A percentile compares a stretch with the other conserved stretches of the same genome.
phyloP scores from a whole-genome alignment of 2,888 invertebrate genomes.

The Eupithecia subfuscata region DNA sequence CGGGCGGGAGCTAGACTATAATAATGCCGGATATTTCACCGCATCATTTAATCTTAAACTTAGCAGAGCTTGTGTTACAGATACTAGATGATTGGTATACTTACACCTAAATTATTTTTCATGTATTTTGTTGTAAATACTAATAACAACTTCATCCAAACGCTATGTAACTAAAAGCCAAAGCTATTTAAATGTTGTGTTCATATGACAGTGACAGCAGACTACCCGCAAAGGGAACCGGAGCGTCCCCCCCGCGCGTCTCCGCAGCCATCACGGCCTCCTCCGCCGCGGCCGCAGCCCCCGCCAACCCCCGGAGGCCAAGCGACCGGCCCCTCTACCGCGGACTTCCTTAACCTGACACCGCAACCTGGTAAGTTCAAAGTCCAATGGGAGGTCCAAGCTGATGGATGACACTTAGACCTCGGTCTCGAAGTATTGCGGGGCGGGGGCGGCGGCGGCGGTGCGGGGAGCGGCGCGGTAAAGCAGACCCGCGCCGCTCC shows the following conservation, averaged over 20 bases:
- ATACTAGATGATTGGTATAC: too few species aligned
- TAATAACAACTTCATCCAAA: background rate
- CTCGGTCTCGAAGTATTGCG: too few species aligned
- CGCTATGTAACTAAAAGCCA: background rate
- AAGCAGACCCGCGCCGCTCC: too few species aligned
- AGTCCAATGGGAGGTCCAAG: background rate
- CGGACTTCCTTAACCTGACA: slow-evolving; percentile 70
- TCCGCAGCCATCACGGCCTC: slow-evolving; percentile 54
- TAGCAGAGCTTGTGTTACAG: too few species aligned
- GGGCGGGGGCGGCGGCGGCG: too few species aligned
- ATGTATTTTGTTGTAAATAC: background rate
- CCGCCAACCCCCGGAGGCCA: slow-evolving; percentile 44
- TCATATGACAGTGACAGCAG: slow-evolving; percentile 62
- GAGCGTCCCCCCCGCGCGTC: slow-evolving; percentile 54
- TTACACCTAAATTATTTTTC: background rate
- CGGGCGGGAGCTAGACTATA: too few species aligned
- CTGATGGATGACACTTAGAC: too few species aligned
- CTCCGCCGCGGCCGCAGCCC: slow-evolving; percentile 57
- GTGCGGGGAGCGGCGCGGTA: too few species aligned
- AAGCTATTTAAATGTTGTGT: background rate
- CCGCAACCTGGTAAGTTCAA: slow-evolving; percentile 26
- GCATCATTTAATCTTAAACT: too few species aligned
- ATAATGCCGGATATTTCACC: too few species aligned
- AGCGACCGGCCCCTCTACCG: slow-evolving; percentile 50
- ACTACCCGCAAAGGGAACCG: slow-evolving; percentile 59